Conservation (phyloP, 2,113 vertebrate genomes). For the Leptodactylus fuscus region DNA sequence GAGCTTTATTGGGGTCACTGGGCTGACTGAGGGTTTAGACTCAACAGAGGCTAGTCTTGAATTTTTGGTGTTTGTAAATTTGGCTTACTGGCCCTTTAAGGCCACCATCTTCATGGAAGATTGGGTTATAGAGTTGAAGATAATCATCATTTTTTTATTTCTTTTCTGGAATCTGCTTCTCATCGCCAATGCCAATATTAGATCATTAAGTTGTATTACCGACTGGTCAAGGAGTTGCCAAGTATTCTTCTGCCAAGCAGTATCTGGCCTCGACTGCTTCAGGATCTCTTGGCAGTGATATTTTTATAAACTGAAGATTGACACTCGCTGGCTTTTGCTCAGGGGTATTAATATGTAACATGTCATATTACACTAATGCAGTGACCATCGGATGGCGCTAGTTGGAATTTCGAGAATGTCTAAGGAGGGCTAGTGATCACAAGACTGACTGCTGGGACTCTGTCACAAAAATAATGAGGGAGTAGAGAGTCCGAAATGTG, state of each 20-base stretch:
- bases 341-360: neutral
- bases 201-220: neutral
- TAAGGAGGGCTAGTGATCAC: too few relatives aligned
- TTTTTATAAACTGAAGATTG: neutral
- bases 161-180: neutral
- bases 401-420: neutral
- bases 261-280: neutral
- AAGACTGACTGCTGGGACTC: neutral
- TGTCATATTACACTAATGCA: neutral
- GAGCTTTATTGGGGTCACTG: too few relatives aligned
- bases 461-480: neutral
- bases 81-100: neutral
- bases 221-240: neutral
- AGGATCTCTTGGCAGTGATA: neutral
- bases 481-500: too few relatives aligned
- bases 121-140: neutral
- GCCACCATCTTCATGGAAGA: neutral
- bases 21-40: too few relatives aligned
- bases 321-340: neutral
- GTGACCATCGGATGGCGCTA: neutral
- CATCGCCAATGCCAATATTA: neutral
- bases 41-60: too few relatives aligned
- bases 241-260: neutral
- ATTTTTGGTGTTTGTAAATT: too few relatives aligned
- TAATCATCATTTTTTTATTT: neutral